A percentile compares a stretch with the other conserved stretches of the same genome.
Conservation (phyloP, 1,140 invertebrate genomes). For the Drosophila obscura region DNA sequence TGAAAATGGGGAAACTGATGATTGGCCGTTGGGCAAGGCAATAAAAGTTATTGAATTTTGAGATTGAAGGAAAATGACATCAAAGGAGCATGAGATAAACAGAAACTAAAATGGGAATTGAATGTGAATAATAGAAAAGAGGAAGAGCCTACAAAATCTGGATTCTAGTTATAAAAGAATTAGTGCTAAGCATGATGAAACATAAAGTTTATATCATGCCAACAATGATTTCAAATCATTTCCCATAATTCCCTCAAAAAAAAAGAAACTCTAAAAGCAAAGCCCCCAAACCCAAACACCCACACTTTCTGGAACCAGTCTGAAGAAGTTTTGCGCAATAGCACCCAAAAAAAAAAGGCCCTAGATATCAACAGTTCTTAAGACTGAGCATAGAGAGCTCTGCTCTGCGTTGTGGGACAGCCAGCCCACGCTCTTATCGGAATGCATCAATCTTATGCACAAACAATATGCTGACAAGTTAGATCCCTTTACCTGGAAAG, state of each 20-base stretch:
- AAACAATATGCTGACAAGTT: conserved; percentile 45
- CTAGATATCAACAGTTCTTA: conserved; percentile 22
- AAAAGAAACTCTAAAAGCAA: neutral
- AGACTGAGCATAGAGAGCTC: neutral
- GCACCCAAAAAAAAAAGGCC: conserved; percentile 14
- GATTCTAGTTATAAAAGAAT: conserved; percentile 24
- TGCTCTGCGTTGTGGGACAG: neutral
- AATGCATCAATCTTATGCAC: conserved; percentile 59
- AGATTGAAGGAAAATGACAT: conserved; percentile 13
- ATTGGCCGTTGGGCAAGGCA: conserved; percentile 30
- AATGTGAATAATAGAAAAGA: neutral
- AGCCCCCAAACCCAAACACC: no score
- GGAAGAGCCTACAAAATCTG: neutral
- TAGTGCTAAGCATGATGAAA: conserved; percentile 13
- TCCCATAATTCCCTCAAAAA: neutral
- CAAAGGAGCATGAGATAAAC: conserved; percentile 3
- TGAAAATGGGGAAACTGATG: conserved; percentile 38
- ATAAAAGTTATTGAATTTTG: conserved; percentile 24
- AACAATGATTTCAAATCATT: neutral
- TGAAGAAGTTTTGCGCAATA: no score
- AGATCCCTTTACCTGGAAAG: conserved; percentile 46
- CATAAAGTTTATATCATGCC: conserved; percentile 1
- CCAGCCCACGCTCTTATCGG: conserved; percentile 46
- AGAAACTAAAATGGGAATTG: neutral
- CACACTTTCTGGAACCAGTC: no score